Conservation (phyloP, 2,113 vertebrate genomes). For the Phyllopteryx taeniolatus region DNA sequence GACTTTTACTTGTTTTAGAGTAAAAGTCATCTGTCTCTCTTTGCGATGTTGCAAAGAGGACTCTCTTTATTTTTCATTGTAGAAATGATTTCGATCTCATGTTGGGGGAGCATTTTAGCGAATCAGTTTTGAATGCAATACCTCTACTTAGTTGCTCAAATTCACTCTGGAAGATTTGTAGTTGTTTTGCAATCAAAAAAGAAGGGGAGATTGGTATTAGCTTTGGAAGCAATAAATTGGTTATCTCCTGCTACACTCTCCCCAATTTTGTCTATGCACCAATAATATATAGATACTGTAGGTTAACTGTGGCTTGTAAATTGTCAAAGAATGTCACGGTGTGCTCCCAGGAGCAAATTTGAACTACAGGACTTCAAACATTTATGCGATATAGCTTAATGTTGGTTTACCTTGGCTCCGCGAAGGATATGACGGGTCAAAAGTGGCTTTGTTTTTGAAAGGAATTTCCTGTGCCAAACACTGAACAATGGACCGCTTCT, state of each 20-base stretch:
- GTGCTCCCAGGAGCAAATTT: conserved; percentile 67
- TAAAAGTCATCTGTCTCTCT: conserved; percentile 71
- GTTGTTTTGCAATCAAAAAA: conserved; percentile 73
- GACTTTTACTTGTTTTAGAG: conserved; percentile 81
- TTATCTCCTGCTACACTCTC: conserved; percentile 67
- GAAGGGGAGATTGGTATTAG: conserved; percentile 64
- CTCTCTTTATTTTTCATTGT: conserved; percentile 60
- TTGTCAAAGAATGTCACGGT: conserved; percentile 60
- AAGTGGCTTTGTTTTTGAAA: conserved; percentile 36
- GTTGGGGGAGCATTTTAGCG: conserved; percentile 60
- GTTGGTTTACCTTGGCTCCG: conserved; percentile 51
- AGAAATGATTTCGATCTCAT: conserved; percentile 53
- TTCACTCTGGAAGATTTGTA: conserved; percentile 63
- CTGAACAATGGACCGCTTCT: conserved; percentile 46
- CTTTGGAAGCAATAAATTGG: conserved; percentile 79
- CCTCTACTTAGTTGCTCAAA: conserved; percentile 67
- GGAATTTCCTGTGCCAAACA: conserved; percentile 57
- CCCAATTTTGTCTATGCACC: conserved; percentile 76
- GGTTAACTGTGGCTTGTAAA: conserved; percentile 69
- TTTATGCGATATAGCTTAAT: conserved; percentile 53
- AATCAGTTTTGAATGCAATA: conserved; percentile 76
- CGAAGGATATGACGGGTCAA: conserved; percentile 26
- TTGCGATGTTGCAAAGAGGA: conserved; percentile 55
- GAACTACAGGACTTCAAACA: conserved; percentile 60
- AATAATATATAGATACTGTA: conserved; percentile 72